These are phyloP conservation scores for Salarias fasciatus DNA, from an alignment of 2,797 vertebrate species.

Conservation along the genomic window DNA sequence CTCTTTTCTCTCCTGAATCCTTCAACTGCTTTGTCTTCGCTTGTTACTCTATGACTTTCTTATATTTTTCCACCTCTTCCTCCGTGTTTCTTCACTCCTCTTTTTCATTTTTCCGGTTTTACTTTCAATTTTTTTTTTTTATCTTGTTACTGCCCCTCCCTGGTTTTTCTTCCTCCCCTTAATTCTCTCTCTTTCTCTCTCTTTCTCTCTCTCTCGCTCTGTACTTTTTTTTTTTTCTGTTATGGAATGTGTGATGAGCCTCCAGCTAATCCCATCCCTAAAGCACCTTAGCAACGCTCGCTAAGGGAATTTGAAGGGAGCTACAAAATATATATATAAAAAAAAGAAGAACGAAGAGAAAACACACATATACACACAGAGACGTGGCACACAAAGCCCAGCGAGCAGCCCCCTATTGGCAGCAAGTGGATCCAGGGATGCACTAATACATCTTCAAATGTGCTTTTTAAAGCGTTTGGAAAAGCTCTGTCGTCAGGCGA, in stretches of 20 bases:
- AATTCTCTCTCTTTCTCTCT: slow-evolving; percentile 26
- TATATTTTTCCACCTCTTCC: not conserved
- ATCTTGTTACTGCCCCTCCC: slow-evolving; percentile 1
- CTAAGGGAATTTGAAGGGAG: slow-evolving; percentile 79
- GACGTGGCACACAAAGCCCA: slow-evolving; percentile 61
- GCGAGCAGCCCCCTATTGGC: slow-evolving; percentile 72
- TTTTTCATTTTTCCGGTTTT: not conserved
- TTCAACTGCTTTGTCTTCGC: not conserved
- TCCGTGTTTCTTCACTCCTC: not conserved
- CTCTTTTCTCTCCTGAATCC: no score
- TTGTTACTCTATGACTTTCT: not conserved
- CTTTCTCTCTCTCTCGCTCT: slow-evolving; percentile 42
- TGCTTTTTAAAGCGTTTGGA: slow-evolving; percentile 75
- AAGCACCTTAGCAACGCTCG: slow-evolving; percentile 83
- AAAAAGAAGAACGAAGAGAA: not conserved
- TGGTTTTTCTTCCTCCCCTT: slow-evolving; percentile 36
- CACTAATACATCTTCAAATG: slow-evolving; percentile 81
- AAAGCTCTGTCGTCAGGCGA: slow-evolving; percentile 81
- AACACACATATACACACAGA: slow-evolving; percentile 26
- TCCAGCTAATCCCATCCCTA: slow-evolving; percentile 80
- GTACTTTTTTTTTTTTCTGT: slow-evolving; percentile 54
- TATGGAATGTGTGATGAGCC: slow-evolving; percentile 77
- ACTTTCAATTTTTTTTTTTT: not conserved
- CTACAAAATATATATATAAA: slow-evolving; percentile 61
- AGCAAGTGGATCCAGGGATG: slow-evolving; percentile 70